A percentile compares a stretch with the other conserved stretches of the same genome.
These are phyloP conservation scores for Iselma pallidipennis DNA, from an alignment of 2,888 invertebrate genomes.

Conservation along the genomic window DNA sequence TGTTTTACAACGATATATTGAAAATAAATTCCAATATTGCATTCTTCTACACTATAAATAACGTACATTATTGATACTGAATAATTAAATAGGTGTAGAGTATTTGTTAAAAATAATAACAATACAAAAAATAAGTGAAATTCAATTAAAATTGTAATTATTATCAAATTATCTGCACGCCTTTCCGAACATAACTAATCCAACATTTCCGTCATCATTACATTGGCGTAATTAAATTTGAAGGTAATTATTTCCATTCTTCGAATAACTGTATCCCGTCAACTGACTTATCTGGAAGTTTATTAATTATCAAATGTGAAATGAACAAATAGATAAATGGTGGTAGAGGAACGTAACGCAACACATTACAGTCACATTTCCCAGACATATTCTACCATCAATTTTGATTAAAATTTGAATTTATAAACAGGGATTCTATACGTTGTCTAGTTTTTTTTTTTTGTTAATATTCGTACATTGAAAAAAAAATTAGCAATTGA, in stretches of 20 bases:
- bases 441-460: no score
- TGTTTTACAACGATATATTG: no score
- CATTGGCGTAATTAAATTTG: neutral
- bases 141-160: constrained; percentile 2
- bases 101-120: no score
- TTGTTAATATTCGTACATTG: no score
- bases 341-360: neutral
- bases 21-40: neutral
- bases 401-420: no score
- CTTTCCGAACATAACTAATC: neutral
- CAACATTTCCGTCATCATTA: neutral
- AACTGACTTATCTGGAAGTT: neutral
- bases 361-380: neutral
- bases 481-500: neutral
- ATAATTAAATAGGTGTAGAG: no score
- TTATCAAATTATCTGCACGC: neutral
- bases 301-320: neutral
- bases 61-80: no score
- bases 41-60: no score
- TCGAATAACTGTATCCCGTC: neutral
- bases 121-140: neutral
- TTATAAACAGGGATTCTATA: no score
- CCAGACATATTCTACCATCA: neutral
- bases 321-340: neutral
- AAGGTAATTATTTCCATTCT: neutral